These are phyloP conservation scores for Zaprionus davidi DNA, from an alignment of 1,140 invertebrate species.

Conservation along the genomic window DNA sequence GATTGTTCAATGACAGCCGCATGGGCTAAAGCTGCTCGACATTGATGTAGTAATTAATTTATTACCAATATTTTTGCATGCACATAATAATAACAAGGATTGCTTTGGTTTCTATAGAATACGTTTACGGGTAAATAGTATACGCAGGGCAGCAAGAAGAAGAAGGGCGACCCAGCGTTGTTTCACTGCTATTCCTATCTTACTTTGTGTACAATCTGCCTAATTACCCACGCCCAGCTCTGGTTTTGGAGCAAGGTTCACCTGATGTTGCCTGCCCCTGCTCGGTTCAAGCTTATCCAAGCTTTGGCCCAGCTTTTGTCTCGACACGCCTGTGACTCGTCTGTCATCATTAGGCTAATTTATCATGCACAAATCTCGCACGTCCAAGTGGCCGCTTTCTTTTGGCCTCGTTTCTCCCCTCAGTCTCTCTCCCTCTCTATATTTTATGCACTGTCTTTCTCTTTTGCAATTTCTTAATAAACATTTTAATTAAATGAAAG, in stretches of 20 bases:
- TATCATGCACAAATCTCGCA: constrained; percentile 64
- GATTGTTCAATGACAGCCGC: constrained; percentile 52
- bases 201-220: neutral
- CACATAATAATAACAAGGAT: constrained; percentile 72
- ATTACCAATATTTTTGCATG: constrained; percentile 63
- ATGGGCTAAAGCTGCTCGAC: constrained; percentile 56
- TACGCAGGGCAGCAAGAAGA: neutral
- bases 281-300: constrained; percentile 38
- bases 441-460: neutral
- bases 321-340: constrained; percentile 56
- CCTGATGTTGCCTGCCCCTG: constrained; percentile 26
- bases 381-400: constrained; percentile 31
- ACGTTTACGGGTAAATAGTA: constrained; percentile 15
- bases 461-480: constrained; percentile 58
- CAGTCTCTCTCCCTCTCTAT: neutral
- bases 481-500: constrained; percentile 71
- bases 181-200: neutral
- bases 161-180: neutral
- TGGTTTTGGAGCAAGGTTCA: neutral
- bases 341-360: constrained; percentile 76
- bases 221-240: constrained; percentile 2
- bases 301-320: constrained; percentile 65
- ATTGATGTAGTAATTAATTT: constrained; percentile 77
- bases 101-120: constrained; percentile 21
- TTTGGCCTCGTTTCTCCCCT: constrained; percentile 18